Evolutionary conservation across 2,113 vertebrate species (phyloP).

Genomic region (Neomonachus schauinslandi): DNA sequence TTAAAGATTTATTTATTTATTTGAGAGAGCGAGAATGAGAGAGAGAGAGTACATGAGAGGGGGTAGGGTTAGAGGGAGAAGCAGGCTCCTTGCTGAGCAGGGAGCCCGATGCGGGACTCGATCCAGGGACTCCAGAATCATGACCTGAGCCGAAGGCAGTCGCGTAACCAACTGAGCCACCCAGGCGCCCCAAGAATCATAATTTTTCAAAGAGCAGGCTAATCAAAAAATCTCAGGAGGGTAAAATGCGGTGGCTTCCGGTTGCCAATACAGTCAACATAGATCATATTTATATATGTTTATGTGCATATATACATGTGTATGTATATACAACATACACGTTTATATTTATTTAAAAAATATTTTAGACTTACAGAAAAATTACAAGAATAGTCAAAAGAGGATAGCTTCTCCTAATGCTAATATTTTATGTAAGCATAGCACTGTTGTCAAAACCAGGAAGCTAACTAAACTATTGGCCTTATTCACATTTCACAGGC

Average conservation of each 20-base stretch:
- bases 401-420: not conserved
- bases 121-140: no score
- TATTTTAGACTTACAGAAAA: not conserved
- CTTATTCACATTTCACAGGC: not conserved
- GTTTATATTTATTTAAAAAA: not conserved
- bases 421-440: not conserved
- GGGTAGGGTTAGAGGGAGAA: no score
- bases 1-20: no score
- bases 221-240: not conserved
- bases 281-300: not conserved
- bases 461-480: not conserved
- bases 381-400: not conserved
- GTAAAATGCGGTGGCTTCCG: not conserved
- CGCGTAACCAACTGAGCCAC: no score
- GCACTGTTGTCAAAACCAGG: not conserved
- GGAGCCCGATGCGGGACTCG: no score
- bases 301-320: not conserved
- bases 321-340: not conserved
- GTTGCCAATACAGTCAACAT: not conserved
- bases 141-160: no score
- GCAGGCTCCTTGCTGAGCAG: no score
- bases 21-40: no score
- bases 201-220: not conserved
- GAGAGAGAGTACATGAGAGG: no score
- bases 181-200: no score